These are phyloP conservation scores for Salvelinus fontinalis DNA, from an alignment of 2,113 vertebrate genomes.

Conservation along the genomic window DNA sequence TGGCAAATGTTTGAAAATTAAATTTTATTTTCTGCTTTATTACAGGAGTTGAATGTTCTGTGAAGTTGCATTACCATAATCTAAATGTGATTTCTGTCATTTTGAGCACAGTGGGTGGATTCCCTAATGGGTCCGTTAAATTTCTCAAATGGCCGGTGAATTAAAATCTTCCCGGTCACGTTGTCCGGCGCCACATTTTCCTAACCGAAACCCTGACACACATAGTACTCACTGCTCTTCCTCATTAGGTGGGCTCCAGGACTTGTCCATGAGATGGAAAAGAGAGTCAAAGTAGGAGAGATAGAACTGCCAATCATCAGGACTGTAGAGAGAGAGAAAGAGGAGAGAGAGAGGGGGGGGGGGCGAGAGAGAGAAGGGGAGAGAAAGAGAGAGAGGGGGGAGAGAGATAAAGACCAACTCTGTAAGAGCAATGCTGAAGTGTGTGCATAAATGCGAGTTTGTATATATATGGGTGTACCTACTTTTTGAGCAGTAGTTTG, in stretches of 20 bases:
- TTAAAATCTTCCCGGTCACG: no score
- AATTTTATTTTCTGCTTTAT: no score
- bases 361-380: not conserved
- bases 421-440: not conserved
- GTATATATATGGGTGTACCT: conserved; percentile 52
- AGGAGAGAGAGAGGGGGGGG: not conserved
- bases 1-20: no score
- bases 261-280: conserved; percentile 89
- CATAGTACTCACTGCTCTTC: conserved; percentile 87
- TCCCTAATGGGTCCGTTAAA: no score
- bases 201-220: not conserved
- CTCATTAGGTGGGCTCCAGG: conserved; percentile 86
- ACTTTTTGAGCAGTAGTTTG: conserved; percentile 93
- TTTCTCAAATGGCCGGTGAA: no score
- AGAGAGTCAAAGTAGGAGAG: conserved; percentile 93
- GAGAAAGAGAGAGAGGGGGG: not conserved
- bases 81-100: no score
- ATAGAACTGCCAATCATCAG: conserved; percentile 99
- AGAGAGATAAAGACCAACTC: not conserved
- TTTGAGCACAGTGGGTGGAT: no score
- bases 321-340: conserved; percentile 69
- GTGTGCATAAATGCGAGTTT: not conserved
- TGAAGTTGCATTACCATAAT: no score
- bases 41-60: no score
- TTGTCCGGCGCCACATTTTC: no score